Evolutionary conservation across 2,888 invertebrate genomes (phyloP).

Genomic region (Lithodes maja): DNA sequence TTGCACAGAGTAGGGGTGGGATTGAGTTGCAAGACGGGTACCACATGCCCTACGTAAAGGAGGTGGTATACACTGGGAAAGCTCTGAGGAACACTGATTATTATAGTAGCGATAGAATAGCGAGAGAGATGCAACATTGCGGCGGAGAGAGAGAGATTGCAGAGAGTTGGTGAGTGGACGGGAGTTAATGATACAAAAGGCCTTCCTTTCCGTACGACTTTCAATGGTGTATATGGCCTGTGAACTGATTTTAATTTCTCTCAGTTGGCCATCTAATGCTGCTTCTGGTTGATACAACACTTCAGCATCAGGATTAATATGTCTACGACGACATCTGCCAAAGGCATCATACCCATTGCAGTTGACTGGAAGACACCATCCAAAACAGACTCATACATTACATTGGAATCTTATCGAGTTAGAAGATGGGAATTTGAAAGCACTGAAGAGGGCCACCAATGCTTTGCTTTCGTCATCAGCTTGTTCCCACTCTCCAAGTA

Average conservation of each 20-base stretch:
- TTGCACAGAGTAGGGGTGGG: no score
- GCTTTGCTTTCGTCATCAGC: conserved; percentile 87
- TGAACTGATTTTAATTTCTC: conserved; percentile 94
- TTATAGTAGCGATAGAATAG: no score
- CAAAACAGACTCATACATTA: conserved; percentile 95
- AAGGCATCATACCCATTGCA: conserved; percentile 94
- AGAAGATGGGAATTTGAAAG: conserved; percentile 95
- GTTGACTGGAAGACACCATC: conserved; percentile 95
- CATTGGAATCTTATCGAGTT: conserved; percentile 97
- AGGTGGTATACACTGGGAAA: no score
- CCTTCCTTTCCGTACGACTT: conserved; percentile 84
- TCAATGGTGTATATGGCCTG: conserved; percentile 94
- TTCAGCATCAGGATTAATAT: conserved; percentile 71
- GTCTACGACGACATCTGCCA: conserved; percentile 84
- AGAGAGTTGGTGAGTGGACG: no score
- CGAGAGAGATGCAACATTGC: no score
- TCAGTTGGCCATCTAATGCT: conserved; percentile 84
- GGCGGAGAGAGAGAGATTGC: no score
- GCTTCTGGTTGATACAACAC: conserved; percentile 80
- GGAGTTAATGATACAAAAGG: no score
- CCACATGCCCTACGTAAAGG: no score
- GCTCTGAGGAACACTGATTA: no score
- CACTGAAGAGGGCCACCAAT: conserved; percentile 90
- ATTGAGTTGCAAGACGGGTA: no score
- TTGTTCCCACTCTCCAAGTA: no score